These are phyloP conservation scores for Stenchaetothrips biformis DNA, from an alignment of 2,888 invertebrate species.

Conservation along the genomic window DNA sequence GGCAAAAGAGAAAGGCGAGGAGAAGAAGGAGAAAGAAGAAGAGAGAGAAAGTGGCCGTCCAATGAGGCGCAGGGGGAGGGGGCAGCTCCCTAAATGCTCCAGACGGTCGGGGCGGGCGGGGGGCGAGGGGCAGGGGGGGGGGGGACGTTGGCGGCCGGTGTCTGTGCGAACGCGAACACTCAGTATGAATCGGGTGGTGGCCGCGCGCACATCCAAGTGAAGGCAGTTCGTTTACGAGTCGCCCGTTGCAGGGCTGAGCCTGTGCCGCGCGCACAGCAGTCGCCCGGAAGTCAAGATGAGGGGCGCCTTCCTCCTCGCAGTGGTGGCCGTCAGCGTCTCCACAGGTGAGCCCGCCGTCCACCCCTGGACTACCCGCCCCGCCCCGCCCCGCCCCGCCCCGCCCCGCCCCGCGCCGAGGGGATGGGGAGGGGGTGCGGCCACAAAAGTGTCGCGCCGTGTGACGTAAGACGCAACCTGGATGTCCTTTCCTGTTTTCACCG, in stretches of 20 bases:
- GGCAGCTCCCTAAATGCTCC: background rate
- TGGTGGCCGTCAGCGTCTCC: background rate
- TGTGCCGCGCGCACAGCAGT: background rate
- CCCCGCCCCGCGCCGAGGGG: background rate
- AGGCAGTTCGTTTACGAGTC: background rate
- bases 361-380: background rate
- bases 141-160: background rate
- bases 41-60: slow-evolving; percentile 25
- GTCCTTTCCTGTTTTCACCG: too few relatives aligned
- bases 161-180: background rate
- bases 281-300: background rate
- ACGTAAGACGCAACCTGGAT: too few relatives aligned
- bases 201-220: background rate
- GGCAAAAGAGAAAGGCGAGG: slow-evolving; percentile 32
- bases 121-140: background rate
- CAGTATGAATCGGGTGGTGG: slow-evolving; percentile 7
- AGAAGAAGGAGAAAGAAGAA: slow-evolving; percentile 32
- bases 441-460: too few relatives aligned
- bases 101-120: background rate
- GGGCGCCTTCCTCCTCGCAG: background rate
- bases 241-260: background rate
- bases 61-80: slow-evolving; percentile 9
- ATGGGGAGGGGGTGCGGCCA: background rate
- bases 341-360: background rate
- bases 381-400: background rate